Conservation (phyloP, 2,113 vertebrate genomes). For the Myrmecophaga tridactyla region DNA sequence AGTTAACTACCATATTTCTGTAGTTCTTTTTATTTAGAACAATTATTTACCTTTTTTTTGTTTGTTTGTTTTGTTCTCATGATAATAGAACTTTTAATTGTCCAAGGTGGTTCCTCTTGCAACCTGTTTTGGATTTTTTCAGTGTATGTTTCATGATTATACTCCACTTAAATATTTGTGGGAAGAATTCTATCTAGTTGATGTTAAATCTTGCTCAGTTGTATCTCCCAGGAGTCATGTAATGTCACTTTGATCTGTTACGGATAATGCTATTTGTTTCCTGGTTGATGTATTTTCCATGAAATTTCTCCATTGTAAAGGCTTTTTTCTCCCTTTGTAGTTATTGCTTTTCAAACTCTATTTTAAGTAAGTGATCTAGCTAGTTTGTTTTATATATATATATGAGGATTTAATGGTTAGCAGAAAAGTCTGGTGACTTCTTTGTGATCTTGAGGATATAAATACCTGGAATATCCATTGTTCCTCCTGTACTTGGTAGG, state of each 20-base stretch:
- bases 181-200: background rate
- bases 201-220: background rate
- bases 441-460: background rate
- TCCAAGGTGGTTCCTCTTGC: background rate
- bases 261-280: background rate
- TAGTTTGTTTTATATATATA: too few relatives aligned
- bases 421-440: background rate
- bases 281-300: background rate
- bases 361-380: background rate
- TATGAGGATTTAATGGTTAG: background rate
- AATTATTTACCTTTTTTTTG: background rate
- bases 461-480: background rate
- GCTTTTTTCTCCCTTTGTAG: background rate
- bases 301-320: background rate
- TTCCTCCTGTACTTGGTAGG: background rate
- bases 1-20: background rate
- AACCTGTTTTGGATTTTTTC: background rate
- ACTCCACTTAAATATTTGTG: background rate
- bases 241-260: background rate
- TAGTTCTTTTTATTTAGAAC: background rate
- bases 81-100: background rate
- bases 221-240: background rate
- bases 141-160: background rate
- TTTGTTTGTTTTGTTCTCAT: background rate
- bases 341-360: background rate